These are phyloP conservation scores for Neoascia interrupta DNA, from an alignment of 2,888 invertebrate genomes.

Conservation along the genomic window DNA sequence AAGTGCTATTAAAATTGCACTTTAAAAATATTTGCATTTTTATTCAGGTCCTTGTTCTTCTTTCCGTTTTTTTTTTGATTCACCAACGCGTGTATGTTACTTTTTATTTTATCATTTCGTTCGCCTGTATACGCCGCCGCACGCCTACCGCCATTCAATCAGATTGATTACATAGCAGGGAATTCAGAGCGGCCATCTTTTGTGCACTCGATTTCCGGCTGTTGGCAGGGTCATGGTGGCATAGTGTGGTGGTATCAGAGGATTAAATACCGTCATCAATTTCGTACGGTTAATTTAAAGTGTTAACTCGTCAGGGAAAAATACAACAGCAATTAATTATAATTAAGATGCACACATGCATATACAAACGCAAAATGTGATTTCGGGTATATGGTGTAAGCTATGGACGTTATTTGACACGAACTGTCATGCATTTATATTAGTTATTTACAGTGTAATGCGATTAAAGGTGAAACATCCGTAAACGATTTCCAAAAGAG, in stretches of 20 bases:
- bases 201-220: slow-evolving; percentile 51
- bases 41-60: slow-evolving; percentile 28
- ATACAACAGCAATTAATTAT: slow-evolving; percentile 62
- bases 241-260: slow-evolving; percentile 28
- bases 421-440: too few relatives aligned
- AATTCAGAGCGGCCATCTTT: slow-evolving; percentile 55
- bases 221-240: slow-evolving; percentile 8
- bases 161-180: slow-evolving; percentile 55
- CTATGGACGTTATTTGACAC: too few relatives aligned
- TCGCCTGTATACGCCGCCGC: neutral
- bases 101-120: too few relatives aligned
- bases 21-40: slow-evolving; percentile 66
- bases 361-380: slow-evolving; percentile 24
- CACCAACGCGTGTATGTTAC: neutral
- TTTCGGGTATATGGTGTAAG: too few relatives aligned
- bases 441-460: too few relatives aligned
- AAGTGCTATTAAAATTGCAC: slow-evolving; percentile 69
- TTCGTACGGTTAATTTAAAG: slow-evolving; percentile 63
- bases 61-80: too few relatives aligned
- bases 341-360: slow-evolving; percentile 57
- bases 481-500: too few relatives aligned
- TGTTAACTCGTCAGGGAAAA: slow-evolving; percentile 57
- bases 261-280: slow-evolving; percentile 63
- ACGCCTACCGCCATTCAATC: slow-evolving; percentile 34
- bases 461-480: too few relatives aligned